These are phyloP conservation scores for Xestobium rufovillosum DNA, from an alignment of 2,888 invertebrate species.

Conservation along the genomic window DNA sequence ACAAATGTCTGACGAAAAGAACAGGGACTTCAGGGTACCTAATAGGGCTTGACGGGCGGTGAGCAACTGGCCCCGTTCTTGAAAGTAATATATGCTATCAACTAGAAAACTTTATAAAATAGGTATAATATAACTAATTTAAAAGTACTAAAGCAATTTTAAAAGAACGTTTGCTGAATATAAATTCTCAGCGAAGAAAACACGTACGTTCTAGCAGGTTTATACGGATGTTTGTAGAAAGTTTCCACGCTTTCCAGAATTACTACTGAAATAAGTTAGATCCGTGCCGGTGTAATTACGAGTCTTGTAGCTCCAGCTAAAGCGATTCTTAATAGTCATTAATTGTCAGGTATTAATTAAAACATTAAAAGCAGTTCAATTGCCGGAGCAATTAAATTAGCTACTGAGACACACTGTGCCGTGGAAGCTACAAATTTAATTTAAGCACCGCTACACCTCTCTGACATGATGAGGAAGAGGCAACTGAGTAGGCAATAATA, in stretches of 20 bases:
- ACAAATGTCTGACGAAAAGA: too few relatives aligned
- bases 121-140: conserved; percentile 36
- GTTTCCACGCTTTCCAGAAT: conserved; percentile 36
- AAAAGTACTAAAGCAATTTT: conserved; percentile 38
- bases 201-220: conserved; percentile 33
- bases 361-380: conserved; percentile 25
- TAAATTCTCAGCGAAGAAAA: conserved; percentile 32
- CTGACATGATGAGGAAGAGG: too few relatives aligned
- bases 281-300: conserved; percentile 36
- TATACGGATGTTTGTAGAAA: conserved; percentile 37
- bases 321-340: conserved; percentile 35
- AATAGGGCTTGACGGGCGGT: too few relatives aligned
- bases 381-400: conserved; percentile 23
- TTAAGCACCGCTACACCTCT: background rate
- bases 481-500: too few relatives aligned
- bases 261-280: conserved; percentile 37
- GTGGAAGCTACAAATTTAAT: conserved; percentile 4
- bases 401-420: conserved; percentile 13
- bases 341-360: conserved; percentile 32
- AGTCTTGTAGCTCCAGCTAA: conserved; percentile 31
- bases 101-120: too few relatives aligned
- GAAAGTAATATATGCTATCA: too few relatives aligned
- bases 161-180: conserved; percentile 33
- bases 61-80: too few relatives aligned
- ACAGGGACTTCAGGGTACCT: too few relatives aligned